Evolutionary conservation across 2,888 invertebrate species (phyloP).

Genomic region (Oxystoma pomonae): DNA sequence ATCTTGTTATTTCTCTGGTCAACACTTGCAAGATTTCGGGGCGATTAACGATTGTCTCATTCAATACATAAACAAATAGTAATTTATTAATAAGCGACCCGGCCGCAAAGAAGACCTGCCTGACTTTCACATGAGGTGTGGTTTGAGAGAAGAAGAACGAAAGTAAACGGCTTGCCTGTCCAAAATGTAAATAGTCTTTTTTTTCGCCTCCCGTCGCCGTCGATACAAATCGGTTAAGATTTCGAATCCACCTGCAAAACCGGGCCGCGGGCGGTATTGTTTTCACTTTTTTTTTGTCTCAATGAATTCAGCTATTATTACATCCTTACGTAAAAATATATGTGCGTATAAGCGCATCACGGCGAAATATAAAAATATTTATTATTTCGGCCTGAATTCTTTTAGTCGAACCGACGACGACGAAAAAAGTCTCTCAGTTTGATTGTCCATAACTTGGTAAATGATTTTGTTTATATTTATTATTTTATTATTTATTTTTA

Average conservation of each 20-base stretch:
- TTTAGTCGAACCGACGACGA: background rate
- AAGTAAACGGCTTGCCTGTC: conserved; percentile 11
- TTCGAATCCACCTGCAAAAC: conserved; percentile 4
- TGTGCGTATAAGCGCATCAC: background rate
- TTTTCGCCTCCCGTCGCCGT: background rate
- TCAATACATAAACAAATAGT: too few species aligned
- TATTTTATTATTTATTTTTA: too few species aligned
- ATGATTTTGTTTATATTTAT: too few species aligned
- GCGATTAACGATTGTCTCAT: too few species aligned
- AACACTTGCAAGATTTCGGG: too few species aligned
- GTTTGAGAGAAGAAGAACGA: conserved; percentile 13
- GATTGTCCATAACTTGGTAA: background rate
- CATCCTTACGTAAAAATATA: conserved; percentile 1
- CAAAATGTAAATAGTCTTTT: conserved; percentile 10
- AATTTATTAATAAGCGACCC: background rate
- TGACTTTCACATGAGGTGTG: conserved; percentile 19
- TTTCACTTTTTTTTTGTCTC: conserved; percentile 4
- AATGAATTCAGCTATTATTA: background rate
- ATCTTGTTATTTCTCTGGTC: too few species aligned
- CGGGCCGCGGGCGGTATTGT: background rate
- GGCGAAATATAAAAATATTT: background rate
- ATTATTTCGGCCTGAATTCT: background rate
- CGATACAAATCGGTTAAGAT: background rate
- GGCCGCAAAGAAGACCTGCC: background rate
- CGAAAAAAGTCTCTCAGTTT: background rate